phyloP scores from a whole-genome alignment of 2,113 vertebrate genomes.

The Marmota monax region DNA sequence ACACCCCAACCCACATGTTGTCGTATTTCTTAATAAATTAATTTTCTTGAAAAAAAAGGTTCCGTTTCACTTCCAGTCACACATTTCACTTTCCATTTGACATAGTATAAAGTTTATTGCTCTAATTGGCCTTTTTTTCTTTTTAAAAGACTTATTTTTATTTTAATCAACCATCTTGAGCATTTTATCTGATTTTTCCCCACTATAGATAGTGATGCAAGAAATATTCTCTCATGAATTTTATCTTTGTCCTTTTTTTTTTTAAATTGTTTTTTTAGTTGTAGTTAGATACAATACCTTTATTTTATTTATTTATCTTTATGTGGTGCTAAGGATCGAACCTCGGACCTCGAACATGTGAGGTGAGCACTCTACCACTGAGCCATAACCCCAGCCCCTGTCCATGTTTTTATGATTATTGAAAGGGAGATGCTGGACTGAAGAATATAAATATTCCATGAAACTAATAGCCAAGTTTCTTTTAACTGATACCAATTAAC shows the following conservation, averaged over 20 bases:
- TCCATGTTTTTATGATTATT: not conserved
- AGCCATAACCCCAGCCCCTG: not conserved
- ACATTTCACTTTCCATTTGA: not conserved
- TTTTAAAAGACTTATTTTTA: slow-evolving; percentile 25
- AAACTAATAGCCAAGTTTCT: slow-evolving; percentile 32
- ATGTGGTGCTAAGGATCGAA: too few relatives aligned
- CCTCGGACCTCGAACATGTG: too few relatives aligned
- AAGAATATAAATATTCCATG: slow-evolving; percentile 57
- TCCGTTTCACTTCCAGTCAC: not conserved
- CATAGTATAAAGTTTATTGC: not conserved
- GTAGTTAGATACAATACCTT: too few relatives aligned
- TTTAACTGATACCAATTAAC: slow-evolving; percentile 63
- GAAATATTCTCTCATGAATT: slow-evolving; percentile 3
- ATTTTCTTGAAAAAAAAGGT: slow-evolving; percentile 18
- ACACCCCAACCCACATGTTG: too few relatives aligned
- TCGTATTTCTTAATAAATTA: slow-evolving; percentile 46
- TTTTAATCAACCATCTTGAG: slow-evolving; percentile 6
- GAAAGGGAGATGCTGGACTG: slow-evolving; percentile 33
- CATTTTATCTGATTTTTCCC: slow-evolving; percentile 38
- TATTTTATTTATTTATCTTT: too few relatives aligned
- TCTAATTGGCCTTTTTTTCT: not conserved
- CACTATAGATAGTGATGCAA: not conserved
- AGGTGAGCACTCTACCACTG: too few relatives aligned
- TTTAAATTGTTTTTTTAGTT: too few relatives aligned
- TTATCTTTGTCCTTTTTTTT: not conserved